Conservation (phyloP, 2,797 vertebrate genomes). For the Molossus molossus region DNA sequence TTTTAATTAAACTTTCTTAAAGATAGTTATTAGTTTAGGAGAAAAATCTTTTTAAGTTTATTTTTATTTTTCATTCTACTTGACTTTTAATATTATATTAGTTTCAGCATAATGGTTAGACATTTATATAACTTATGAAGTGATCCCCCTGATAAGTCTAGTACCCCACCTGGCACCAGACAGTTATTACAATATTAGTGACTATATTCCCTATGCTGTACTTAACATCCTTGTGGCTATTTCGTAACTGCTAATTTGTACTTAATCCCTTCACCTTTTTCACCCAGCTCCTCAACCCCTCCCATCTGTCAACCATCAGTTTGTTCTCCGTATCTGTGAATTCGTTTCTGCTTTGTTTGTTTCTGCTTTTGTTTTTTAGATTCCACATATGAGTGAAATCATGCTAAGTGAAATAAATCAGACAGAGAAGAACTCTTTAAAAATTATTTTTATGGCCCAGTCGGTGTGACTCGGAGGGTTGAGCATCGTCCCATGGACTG, state of each 20-base stretch:
- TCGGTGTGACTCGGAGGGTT: too few species aligned
- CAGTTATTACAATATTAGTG: background rate
- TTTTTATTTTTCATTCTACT: background rate
- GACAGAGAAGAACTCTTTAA: background rate
- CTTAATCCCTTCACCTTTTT: background rate
- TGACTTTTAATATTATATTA: background rate
- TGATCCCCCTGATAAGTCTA: background rate
- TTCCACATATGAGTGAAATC: background rate
- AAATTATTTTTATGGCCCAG: background rate
- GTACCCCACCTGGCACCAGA: background rate
- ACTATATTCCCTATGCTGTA: background rate
- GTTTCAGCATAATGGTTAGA: background rate
- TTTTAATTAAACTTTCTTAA: constrained; percentile 13
- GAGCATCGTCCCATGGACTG: too few species aligned
- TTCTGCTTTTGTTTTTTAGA: background rate
- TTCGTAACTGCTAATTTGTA: background rate
- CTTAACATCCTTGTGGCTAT: background rate
- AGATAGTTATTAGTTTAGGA: background rate
- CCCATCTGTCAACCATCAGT: background rate
- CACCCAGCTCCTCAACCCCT: background rate
- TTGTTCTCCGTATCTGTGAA: background rate
- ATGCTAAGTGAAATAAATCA: background rate
- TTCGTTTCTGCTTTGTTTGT: background rate
- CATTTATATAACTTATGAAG: background rate
- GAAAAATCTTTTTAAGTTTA: background rate